Percentiles rank a stretch among this genome's conserved stretches.
Conservation (phyloP, 2,113 vertebrate genomes). For the Psephotus haematonotus region DNA sequence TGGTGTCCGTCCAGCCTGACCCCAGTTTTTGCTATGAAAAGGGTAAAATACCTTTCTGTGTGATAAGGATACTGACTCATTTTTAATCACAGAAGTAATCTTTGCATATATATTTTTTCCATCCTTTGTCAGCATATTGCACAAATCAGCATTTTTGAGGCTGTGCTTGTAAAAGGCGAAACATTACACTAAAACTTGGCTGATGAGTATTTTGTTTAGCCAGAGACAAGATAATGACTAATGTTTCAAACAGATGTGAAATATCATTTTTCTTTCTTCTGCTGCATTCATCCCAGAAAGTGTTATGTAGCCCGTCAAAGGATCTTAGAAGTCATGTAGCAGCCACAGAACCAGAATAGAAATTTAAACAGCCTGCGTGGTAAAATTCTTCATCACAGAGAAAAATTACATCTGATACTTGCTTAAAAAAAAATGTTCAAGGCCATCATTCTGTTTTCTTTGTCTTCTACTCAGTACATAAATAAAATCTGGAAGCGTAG, state of each 20-base stretch:
- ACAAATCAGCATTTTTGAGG: neutral
- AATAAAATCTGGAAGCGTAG: neutral
- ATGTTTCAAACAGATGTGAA: neutral
- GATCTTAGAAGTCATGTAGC: neutral
- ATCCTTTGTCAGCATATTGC: neutral
- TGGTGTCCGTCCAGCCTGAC: accelerated
- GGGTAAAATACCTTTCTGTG: neutral
- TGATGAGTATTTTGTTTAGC: neutral
- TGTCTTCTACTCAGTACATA: neutral
- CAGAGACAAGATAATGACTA: neutral
- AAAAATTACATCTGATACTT: neutral
- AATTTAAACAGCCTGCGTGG: neutral
- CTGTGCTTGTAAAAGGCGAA: neutral
- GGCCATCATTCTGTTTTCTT: neutral
- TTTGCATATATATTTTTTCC: neutral
- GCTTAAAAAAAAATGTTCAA: neutral
- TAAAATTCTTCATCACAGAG: neutral
- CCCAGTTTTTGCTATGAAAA: neutral
- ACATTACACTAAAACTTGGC: neutral
- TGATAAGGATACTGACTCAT: neutral
- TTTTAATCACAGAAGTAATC: neutral
- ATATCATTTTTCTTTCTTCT: neutral
- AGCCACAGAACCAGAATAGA: neutral
- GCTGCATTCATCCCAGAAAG: neutral
- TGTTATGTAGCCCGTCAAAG: neutral